Conservation (phyloP, 2,888 invertebrate genomes). For the Leptinotarsa tumamoca region DNA sequence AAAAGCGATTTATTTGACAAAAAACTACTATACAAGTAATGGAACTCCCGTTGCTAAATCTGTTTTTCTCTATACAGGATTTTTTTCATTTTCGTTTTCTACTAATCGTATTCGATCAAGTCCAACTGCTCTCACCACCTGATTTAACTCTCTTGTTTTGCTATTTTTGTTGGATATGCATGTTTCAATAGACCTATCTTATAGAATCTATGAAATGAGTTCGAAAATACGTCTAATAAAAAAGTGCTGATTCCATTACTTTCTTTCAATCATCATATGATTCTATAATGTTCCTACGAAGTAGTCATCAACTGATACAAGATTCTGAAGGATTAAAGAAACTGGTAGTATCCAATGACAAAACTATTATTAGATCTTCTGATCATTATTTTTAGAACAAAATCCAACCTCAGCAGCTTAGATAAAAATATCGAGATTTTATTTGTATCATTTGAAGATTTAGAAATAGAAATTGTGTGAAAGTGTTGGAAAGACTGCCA, state of each 20-base stretch:
- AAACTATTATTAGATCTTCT: conserved; percentile 30
- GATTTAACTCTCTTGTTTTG: too few species aligned
- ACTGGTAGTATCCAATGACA: conserved; percentile 25
- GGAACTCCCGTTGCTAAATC: too few species aligned
- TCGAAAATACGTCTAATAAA: background rate
- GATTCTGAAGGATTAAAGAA: conserved; percentile 25
- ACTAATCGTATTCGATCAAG: too few species aligned
- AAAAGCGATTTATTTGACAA: too few species aligned
- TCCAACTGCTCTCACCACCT: too few species aligned
- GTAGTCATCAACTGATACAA: background rate
- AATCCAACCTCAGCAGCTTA: conserved; percentile 19
- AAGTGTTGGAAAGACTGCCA: too few species aligned
- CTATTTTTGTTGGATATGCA: too few species aligned
- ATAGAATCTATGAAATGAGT: too few species aligned
- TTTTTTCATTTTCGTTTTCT: too few species aligned
- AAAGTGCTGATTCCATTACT: background rate
- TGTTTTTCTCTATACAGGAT: too few species aligned
- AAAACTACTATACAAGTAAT: too few species aligned
- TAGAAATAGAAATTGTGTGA: background rate
- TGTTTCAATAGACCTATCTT: too few species aligned
- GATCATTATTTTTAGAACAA: conserved; percentile 33
- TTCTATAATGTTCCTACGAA: background rate
- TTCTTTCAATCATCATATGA: background rate
- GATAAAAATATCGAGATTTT: conserved; percentile 17
- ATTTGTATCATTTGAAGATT: background rate